These are phyloP conservation scores for Acanthochromis polyacanthus DNA, from an alignment of 2,113 vertebrate genomes.

Conservation along the genomic window DNA sequence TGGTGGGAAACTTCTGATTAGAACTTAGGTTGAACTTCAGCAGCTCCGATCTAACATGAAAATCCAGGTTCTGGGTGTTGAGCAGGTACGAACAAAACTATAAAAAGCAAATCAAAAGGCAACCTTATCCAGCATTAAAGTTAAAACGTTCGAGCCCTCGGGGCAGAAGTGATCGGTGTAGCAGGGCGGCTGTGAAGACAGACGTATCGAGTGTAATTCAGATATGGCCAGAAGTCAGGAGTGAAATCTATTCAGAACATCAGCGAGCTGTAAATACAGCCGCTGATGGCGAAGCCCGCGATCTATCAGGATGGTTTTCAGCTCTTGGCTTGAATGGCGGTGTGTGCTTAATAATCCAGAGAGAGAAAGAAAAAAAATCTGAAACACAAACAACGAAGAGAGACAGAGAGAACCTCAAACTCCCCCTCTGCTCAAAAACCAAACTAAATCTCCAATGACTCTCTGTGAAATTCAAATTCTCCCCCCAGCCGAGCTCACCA, in stretches of 20 bases:
- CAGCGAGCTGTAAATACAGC: conserved; percentile 16
- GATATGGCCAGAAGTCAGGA: conserved; percentile 47
- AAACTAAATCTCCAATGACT: conserved; percentile 71
- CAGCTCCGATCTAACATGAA: neutral
- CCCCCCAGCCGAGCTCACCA: conserved; percentile 48
- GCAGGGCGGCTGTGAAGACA: conserved; percentile 11
- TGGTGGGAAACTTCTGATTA: no score
- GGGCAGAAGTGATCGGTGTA: neutral
- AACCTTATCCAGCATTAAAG: neutral
- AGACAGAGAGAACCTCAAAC: conserved; percentile 6
- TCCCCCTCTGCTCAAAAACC: conserved; percentile 40
- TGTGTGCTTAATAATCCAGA: conserved; percentile 33
- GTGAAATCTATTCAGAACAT: conserved; percentile 16
- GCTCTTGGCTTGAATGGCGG: conserved; percentile 41
- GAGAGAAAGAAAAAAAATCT: conserved; percentile 1
- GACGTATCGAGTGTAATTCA: conserved; percentile 34
- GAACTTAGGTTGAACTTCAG: no score
- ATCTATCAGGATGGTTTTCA: conserved; percentile 38
- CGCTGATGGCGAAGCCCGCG: conserved; percentile 46
- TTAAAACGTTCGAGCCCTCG: neutral
- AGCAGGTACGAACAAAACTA: neutral
- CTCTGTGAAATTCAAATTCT: conserved; percentile 77
- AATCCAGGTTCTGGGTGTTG: neutral
- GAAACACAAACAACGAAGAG: conserved; percentile 42
- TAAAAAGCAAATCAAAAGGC: conserved; percentile 24